Evolutionary conservation across 2,797 vertebrate genomes (phyloP).

Genomic region (Lophius americanus): DNA sequence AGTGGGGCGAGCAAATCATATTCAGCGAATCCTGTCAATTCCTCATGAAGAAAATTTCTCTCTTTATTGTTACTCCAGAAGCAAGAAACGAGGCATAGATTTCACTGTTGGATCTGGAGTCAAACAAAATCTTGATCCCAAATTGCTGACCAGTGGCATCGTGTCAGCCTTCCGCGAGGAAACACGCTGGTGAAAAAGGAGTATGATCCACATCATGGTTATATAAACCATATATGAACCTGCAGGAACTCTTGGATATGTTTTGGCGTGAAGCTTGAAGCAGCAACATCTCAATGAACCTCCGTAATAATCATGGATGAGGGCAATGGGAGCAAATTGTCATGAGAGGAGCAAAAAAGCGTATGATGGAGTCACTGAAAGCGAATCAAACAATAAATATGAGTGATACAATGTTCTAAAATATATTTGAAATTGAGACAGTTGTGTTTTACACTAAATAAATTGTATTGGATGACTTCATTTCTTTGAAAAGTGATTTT

Average conservation of each 20-base stretch:
- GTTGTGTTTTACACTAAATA: not conserved
- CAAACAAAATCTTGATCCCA: no score
- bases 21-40: no score
- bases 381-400: not conserved
- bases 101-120: no score
- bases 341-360: slow-evolving; percentile 19
- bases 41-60: no score
- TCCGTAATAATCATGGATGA: not conserved
- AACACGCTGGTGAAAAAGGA: slow-evolving; percentile 17
- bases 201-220: not conserved
- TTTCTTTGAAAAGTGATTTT: not conserved
- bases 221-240: not conserved
- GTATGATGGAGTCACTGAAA: not conserved
- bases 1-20: no score
- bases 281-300: not conserved
- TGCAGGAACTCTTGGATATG: not conserved
- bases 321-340: not conserved
- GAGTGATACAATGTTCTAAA: no score
- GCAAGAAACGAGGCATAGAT: no score
- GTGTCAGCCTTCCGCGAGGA: not conserved
- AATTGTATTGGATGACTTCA: not conserved
- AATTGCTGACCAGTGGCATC: no score
- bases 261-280: not conserved
- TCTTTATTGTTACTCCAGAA: no score
- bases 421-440: no score